phyloP scores from a whole-genome alignment of 1,140 invertebrate species.

The Megalopta genalis region DNA sequence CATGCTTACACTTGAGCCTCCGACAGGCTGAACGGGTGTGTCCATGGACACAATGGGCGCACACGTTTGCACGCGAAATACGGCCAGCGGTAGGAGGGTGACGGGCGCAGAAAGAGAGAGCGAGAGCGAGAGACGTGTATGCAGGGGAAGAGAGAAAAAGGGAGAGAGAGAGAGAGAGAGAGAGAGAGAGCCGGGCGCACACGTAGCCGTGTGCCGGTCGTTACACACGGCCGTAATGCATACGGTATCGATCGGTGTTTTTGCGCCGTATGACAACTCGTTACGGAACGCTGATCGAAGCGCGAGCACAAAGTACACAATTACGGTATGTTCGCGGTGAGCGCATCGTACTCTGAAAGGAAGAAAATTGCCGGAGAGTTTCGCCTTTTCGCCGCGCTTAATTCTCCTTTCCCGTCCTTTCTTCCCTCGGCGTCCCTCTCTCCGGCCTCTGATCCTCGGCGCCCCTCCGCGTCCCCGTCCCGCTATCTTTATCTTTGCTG shows the following conservation, averaged over 20 bases:
- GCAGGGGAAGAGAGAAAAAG: no score
- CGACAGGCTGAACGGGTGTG: conserved; percentile 32
- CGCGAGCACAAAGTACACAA: conserved; percentile 64
- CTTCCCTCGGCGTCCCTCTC: no score
- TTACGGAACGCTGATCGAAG: conserved; percentile 67
- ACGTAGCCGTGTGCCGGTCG: conserved; percentile 17
- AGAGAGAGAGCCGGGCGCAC: background rate
- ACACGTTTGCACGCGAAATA: conserved; percentile 35
- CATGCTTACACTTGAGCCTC: conserved; percentile 44
- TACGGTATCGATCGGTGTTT: conserved; percentile 65
- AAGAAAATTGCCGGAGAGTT: conserved; percentile 53
- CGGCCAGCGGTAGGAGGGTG: background rate
- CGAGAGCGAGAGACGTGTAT: background rate
- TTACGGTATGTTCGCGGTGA: conserved; percentile 49
- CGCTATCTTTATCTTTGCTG: background rate
- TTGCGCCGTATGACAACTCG: conserved; percentile 68
- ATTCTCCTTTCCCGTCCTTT: conserved; percentile 23
- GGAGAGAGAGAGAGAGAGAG: background rate
- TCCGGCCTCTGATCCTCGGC: no score
- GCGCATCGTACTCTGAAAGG: conserved; percentile 27
- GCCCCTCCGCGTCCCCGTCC: background rate
- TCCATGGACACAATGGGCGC: conserved; percentile 24
- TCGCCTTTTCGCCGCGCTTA: conserved; percentile 55
- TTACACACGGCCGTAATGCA: conserved; percentile 56
- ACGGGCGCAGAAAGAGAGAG: no score